Evolutionary conservation across 2,113 vertebrate genomes (phyloP), one percentile per base, ranked within the genome.

Genomic region (Ginglymostoma cirratum): DNA sequence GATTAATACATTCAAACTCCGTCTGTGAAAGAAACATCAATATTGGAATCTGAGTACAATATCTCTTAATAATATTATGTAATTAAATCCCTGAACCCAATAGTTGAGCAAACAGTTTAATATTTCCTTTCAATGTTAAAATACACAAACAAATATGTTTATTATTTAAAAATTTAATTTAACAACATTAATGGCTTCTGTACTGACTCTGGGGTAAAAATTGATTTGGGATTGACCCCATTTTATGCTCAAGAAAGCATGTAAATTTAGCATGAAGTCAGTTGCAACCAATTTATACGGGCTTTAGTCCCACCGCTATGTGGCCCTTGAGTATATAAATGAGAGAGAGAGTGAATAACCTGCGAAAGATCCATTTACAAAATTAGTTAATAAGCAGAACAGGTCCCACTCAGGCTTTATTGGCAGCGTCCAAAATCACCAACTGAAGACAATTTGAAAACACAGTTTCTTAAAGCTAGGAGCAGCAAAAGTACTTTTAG

Each of bases 1-100:
- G 98, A 97, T 99, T 99, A 96, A 99, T 97, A 87, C 99, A 99
- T 45, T 99, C 99, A 98, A 99, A 99, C 97, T 99, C 99, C 19
- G 98, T 97, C 99, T 99, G 96, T 1, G 52, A 93, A 80, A 96
- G 96, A 76, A 95, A 5, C 94, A 70, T 27, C 5, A 30, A 19
- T 34, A 52, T 95, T 67, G 72, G 45, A 52, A 52, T 95, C 93
- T 0, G 2, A 48, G 14, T 95, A 17, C 65, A 45, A 15, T 69
- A 5, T 24, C 34, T 69, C n/a, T 1, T 21, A 67, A 83, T 21
- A 1, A 48, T 30, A 95, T 61, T 38, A 48, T 52, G 38, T 30
- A 45, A 17, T 72, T 3, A 70, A 6, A 72, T 0, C 19, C 48
- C 30, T 70, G 48, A 42, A 94, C 8, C 45, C 15, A 72, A 72